Evolutionary conservation across 1,140 invertebrate species (phyloP).

Genomic region (Drosophila hydei): DNA sequence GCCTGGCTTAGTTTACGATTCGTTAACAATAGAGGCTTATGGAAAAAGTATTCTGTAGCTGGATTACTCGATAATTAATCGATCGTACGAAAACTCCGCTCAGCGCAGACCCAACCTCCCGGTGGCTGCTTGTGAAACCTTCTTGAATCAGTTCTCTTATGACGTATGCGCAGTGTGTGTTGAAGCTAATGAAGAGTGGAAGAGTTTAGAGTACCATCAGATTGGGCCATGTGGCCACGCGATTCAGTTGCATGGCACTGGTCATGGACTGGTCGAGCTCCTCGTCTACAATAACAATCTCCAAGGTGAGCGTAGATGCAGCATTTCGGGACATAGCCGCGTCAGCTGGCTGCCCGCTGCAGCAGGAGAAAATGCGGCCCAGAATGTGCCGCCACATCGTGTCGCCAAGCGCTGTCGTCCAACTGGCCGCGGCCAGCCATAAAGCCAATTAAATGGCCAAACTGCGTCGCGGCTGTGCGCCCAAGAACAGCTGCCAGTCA

Average conservation of each 20-base stretch:
- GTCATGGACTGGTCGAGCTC: not conserved
- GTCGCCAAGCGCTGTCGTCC: not conserved
- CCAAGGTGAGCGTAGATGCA: slow-evolving; percentile 15
- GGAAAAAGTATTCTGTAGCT: too few species aligned
- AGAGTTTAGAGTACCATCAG: slow-evolving; percentile 19
- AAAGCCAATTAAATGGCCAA: not conserved
- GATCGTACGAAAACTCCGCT: too few species aligned
- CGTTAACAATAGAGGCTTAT: too few species aligned
- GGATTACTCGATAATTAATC: too few species aligned
- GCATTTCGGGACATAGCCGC: not conserved
- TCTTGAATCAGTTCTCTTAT: not conserved
- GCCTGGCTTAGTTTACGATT: too few species aligned
- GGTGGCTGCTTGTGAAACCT: not conserved
- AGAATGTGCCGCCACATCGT: slow-evolving; percentile 25
- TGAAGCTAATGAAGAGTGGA: not conserved
- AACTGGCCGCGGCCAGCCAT: not conserved
- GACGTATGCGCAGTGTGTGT: not conserved
- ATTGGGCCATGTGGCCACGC: slow-evolving; percentile 9
- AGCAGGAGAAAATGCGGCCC: slow-evolving; percentile 2
- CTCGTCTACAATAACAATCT: slow-evolving; percentile 30
- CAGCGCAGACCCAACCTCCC: too few species aligned
- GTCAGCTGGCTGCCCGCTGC: not conserved
- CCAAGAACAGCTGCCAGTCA: slow-evolving; percentile 18
- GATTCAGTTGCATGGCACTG: not conserved
- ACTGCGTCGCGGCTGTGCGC: not conserved